Evolutionary conservation across 2,113 vertebrate species (phyloP).

Genomic region (Oncorhynchus clarkii): DNA sequence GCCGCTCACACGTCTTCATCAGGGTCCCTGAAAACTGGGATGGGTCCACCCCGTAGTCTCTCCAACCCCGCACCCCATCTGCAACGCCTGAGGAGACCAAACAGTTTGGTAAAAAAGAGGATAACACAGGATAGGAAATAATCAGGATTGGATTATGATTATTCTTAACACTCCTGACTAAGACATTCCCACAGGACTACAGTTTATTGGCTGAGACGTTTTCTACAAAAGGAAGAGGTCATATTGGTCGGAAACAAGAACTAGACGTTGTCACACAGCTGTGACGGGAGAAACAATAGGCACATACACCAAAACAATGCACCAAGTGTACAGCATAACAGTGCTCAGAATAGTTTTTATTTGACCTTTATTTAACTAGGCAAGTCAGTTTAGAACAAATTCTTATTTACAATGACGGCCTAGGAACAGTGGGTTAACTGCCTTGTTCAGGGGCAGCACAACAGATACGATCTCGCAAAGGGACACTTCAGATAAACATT

Average conservation of each 20-base stretch:
- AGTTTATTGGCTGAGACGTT: background rate
- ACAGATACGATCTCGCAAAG: background rate
- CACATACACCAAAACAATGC: conserved; percentile 32
- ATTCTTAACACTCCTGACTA: background rate
- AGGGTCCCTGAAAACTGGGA: conserved; percentile 98
- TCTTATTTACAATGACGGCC: no score
- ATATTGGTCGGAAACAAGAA: background rate
- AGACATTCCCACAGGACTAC: background rate
- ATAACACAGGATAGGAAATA: background rate
- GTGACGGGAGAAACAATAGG: conserved; percentile 27
- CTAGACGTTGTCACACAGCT: conserved; percentile 5
- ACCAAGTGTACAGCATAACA: conserved; percentile 2
- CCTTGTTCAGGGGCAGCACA: no score
- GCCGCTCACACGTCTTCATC: conserved; percentile 93
- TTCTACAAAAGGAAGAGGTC: background rate
- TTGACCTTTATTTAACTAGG: no score
- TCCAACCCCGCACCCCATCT: conserved; percentile 96
- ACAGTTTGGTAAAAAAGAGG: background rate
- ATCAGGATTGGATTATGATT: background rate
- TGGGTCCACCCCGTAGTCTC: conserved; percentile 97
- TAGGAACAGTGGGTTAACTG: no score
- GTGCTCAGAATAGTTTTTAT: background rate
- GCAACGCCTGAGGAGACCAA: conserved; percentile 82
- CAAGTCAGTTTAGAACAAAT: no score
- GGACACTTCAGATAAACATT: conserved; percentile 5